Evolutionary conservation across 1,140 invertebrate genomes (phyloP).

Genomic region (Adelges cooleyi): DNA sequence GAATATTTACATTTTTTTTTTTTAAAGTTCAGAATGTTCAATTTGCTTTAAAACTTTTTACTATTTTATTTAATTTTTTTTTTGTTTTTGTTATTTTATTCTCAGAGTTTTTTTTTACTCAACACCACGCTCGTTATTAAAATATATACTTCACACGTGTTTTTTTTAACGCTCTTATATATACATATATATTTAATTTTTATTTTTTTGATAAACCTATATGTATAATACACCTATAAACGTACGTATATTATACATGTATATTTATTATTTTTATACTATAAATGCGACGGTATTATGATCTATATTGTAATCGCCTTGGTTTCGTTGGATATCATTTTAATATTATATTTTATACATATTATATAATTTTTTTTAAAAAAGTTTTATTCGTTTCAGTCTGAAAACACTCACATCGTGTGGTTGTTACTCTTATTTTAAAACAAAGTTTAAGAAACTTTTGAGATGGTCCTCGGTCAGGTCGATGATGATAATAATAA

Average conservation of each 20-base stretch:
- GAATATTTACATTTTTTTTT: constrained; percentile 29
- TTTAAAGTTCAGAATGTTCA: constrained; percentile 27
- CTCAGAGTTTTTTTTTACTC: constrained; percentile 27
- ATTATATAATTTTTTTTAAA: too few relatives aligned
- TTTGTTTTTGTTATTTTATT: constrained; percentile 31
- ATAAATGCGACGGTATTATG: not conserved
- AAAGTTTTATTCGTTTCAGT: constrained; percentile 19
- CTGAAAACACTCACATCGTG: constrained; percentile 13
- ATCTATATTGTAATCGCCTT: constrained; percentile 2
- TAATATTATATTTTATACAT: too few relatives aligned
- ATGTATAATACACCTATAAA: not conserved
- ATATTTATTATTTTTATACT: not conserved
- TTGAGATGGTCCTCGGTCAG: constrained; percentile 87
- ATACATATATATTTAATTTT: not conserved
- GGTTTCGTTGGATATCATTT: not conserved
- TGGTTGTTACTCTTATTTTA: constrained; percentile 20
- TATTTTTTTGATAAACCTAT: not conserved
- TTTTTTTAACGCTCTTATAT: constrained; percentile 14
- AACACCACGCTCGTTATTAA: constrained; percentile 25
- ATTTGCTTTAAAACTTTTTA: constrained; percentile 30
- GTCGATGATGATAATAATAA: not conserved
- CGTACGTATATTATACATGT: not conserved
- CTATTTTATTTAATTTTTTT: constrained; percentile 21
- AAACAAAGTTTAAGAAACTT: constrained; percentile 67
- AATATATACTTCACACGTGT: constrained; percentile 24